A percentile compares a stretch with the other conserved stretches of the same genome.
phyloP scores from a whole-genome alignment of 1,140 invertebrate species.

The Diachasmimorpha longicaudata region DNA sequence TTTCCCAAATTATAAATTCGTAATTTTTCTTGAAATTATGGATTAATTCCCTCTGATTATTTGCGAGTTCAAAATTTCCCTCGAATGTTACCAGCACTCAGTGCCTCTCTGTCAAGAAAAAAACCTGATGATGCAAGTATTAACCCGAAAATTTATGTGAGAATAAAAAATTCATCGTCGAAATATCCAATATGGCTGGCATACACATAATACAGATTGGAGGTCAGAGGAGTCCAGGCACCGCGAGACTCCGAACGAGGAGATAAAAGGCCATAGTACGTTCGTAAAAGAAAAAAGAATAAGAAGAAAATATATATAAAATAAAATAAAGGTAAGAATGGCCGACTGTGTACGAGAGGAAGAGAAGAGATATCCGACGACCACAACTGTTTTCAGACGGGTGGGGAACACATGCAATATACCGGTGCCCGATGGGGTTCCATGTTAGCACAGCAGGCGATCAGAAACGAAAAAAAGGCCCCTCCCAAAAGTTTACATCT shows the following conservation, averaged over 20 bases:
- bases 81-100: background rate
- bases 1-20: too few relatives aligned
- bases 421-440: slow-evolving; percentile 47
- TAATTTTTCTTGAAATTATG: too few relatives aligned
- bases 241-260: background rate
- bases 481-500: slow-evolving; percentile 53
- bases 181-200: slow-evolving; percentile 4
- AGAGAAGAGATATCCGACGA: background rate
- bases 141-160: slow-evolving; percentile 8
- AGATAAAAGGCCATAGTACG: slow-evolving; percentile 10
- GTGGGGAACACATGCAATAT: background rate
- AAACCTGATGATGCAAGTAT: background rate
- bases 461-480: slow-evolving; percentile 32
- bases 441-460: slow-evolving; percentile 51
- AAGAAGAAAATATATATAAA: slow-evolving; percentile 31
- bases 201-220: slow-evolving; percentile 1
- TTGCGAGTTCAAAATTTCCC: background rate
- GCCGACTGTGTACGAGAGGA: background rate
- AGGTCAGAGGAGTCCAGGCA: background rate
- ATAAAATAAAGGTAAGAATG: slow-evolving; percentile 5
- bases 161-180: slow-evolving; percentile 19
- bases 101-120: background rate
- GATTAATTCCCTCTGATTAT: too few relatives aligned
- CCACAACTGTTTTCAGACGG: background rate
- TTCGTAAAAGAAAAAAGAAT: slow-evolving; percentile 33